A percentile compares a stretch with the other conserved stretches of the same genome.
phyloP scores from a whole-genome alignment of 2,888 invertebrate genomes.

The Augochlorella aurata region DNA sequence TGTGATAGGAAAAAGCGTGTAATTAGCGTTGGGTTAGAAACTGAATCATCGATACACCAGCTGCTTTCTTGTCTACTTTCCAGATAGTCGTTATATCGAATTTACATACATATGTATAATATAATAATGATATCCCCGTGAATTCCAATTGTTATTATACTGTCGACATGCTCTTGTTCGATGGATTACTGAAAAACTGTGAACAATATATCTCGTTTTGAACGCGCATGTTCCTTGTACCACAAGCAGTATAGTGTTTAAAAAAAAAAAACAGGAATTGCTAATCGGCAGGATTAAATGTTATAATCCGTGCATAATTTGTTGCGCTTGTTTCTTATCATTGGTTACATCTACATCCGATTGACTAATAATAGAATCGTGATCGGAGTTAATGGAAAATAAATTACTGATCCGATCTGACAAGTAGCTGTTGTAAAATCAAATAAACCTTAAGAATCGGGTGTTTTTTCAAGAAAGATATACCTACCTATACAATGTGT shows the following conservation, averaged over 20 bases:
- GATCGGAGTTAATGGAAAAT: not conserved
- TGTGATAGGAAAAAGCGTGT: constrained; percentile 25
- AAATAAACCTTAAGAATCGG: not conserved
- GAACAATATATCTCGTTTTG: not conserved
- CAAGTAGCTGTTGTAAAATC: not conserved
- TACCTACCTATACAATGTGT: too few species aligned
- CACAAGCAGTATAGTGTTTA: not conserved
- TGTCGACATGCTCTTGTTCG: not conserved
- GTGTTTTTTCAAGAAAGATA: not conserved
- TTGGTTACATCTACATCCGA: not conserved
- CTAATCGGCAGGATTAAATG: not conserved
- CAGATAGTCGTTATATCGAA: not conserved
- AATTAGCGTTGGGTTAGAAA: constrained; percentile 38
- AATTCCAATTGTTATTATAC: not conserved
- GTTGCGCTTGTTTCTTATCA: not conserved
- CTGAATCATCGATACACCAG: constrained; percentile 1
- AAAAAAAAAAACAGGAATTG: not conserved
- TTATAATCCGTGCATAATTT: not conserved
- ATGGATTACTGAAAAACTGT: not conserved
- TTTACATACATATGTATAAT: not conserved
- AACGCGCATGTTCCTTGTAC: not conserved
- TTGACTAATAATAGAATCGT: not conserved
- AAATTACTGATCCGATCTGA: not conserved
- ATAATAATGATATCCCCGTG: not conserved
- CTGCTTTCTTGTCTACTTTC: not conserved